Evolutionary conservation across 2,888 invertebrate species (phyloP), one percentile per base, ranked within the genome.

Genomic region (Rutpela maculata): DNA sequence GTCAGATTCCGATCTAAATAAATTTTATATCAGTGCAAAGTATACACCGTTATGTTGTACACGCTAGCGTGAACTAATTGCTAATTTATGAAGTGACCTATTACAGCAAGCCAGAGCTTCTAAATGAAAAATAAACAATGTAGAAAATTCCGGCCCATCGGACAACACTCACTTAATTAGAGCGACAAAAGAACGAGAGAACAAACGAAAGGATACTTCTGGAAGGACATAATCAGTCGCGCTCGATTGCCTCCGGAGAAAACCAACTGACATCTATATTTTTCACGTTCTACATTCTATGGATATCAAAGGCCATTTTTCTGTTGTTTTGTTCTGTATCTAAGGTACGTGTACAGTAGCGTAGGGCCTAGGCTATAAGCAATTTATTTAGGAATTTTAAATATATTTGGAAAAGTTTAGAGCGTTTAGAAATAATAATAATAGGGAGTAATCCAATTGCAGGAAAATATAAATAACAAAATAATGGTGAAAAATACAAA

Each of bases 91-190:
- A 71, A 71, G 59, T 35, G 69, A 69, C 69, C 69, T 59, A 69
- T 19, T 59, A 38, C 59, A n/a, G 43, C 43, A 60, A 62, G 43
- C 22, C 43, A 19, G 9, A n/a, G 22, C n/a, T 22, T 38, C 62
- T n/a, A 60, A 71, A 71, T 71, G 62, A 71, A 71, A 71, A 71
- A 71, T 26, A 69, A 69, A 69, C 69, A 59, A 38, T 35, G 69
- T 59, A 69, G 69, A 59, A 69, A 43, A 57, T 59, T 50, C 50
- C 43, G 70, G 59, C 38, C 70, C 70, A 50, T 60, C 70, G 62
- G 38, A 43, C 38, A 38, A 22, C 62, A 22, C 67, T 71, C 70
- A 50, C 60, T 62, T 71, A 60, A 71, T 67, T 67, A 67, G 67
- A 55, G 55, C 50, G 55, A 55, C 67, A 67, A 67, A 59, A 50